Evolutionary conservation across 2,888 invertebrate genomes (phyloP).

Genomic region (Cephus nigrinus): DNA sequence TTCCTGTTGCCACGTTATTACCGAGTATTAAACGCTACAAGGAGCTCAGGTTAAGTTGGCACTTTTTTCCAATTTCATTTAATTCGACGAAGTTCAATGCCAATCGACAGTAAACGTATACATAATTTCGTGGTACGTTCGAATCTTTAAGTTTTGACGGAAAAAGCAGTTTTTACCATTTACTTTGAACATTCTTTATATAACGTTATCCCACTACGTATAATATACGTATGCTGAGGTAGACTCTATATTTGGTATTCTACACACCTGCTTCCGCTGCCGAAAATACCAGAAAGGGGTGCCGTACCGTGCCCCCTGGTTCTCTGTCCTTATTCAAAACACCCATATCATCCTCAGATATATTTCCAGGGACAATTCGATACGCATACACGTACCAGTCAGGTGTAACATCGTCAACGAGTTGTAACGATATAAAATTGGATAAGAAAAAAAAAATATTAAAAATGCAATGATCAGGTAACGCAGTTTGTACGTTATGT

Average conservation of each 20-base stretch:
- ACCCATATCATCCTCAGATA: background rate
- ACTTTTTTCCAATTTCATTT: background rate
- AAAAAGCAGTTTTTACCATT: background rate
- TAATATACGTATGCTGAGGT: background rate
- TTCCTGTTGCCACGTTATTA: too few species aligned
- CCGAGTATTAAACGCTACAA: too few species aligned
- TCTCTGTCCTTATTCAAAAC: background rate
- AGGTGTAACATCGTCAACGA: background rate
- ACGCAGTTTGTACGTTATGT: background rate
- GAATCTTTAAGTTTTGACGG: background rate
- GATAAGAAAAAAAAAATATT: background rate
- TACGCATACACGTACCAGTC: background rate
- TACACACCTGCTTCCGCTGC: conserved; percentile 43
- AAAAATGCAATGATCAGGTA: background rate
- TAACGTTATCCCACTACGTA: background rate
- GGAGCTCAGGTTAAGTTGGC: too few species aligned
- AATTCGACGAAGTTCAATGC: background rate
- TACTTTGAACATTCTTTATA: background rate
- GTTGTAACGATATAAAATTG: background rate
- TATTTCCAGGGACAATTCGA: background rate
- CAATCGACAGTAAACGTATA: background rate
- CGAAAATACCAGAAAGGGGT: conserved; percentile 25
- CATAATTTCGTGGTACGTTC: background rate
- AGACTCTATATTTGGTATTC: background rate
- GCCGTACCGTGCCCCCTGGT: background rate